Evolutionary conservation across 2,797 vertebrate genomes (phyloP).

Genomic region (Chaenodraco wilsoni): DNA sequence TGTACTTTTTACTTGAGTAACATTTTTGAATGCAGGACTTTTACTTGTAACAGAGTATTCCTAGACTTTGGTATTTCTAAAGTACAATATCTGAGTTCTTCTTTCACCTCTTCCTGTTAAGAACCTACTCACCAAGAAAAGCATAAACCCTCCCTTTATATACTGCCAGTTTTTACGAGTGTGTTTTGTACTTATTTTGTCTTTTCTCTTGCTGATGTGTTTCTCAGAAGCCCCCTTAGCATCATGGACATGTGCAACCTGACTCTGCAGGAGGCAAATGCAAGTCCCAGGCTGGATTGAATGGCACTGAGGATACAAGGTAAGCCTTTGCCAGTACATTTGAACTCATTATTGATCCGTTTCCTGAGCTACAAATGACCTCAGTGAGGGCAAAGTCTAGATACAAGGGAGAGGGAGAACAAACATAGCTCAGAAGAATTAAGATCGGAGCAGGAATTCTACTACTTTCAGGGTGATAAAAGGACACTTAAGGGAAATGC

Average conservation of each 20-base stretch:
- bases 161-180: not conserved
- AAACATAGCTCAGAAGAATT: conserved; percentile 12
- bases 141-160: not conserved
- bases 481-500: not conserved
- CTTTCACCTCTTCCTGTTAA: no score
- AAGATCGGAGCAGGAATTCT: not conserved
- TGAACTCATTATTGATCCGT: conserved; percentile 77
- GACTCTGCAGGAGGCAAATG: conserved; percentile 68
- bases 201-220: conserved; percentile 33
- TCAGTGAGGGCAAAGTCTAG: conserved; percentile 60
- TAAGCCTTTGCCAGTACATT: conserved; percentile 81
- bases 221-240: conserved; percentile 53
- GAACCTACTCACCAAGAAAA: not conserved
- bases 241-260: conserved; percentile 67
- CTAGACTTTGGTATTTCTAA: no score
- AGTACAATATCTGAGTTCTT: no score
- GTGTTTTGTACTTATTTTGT: conserved; percentile 14
- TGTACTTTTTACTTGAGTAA: no score
- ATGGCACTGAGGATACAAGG: conserved; percentile 83
- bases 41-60: no score
- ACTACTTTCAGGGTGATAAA: not conserved
- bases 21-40: no score
- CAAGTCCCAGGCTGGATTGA: conserved; percentile 78
- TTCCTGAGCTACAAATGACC: conserved; percentile 68
- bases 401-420: not conserved